Conservation (phyloP, 1,140 invertebrate genomes). For the Odontomachus brunneus region DNA sequence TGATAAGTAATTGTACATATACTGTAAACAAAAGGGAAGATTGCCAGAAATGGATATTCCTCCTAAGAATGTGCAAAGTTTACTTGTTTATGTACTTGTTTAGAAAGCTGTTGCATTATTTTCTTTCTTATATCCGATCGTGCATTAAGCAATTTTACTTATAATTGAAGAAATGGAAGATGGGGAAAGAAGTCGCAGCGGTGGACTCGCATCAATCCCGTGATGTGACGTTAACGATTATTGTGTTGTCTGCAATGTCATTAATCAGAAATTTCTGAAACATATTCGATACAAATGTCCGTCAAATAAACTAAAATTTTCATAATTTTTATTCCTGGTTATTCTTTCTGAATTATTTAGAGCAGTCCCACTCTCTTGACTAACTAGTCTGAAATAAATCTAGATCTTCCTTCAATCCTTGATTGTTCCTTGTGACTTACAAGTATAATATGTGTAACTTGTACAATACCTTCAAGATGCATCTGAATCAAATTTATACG, state of each 20-base stretch:
- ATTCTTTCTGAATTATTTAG: background rate
- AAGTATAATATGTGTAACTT: slow-evolving; percentile 38
- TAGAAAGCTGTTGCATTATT: slow-evolving; percentile 54
- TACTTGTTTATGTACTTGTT: slow-evolving; percentile 42
- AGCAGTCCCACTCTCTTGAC: too few species aligned
- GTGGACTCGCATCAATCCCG: slow-evolving; percentile 60
- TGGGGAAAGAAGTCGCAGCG: slow-evolving; percentile 79
- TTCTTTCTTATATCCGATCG: slow-evolving; percentile 46
- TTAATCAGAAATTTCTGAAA: slow-evolving; percentile 72
- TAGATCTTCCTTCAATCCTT: background rate
- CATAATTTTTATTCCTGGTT: slow-evolving; percentile 52
- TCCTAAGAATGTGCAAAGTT: slow-evolving; percentile 23
- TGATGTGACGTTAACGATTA: slow-evolving; percentile 71
- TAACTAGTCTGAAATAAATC: background rate
- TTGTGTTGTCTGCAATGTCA: slow-evolving; percentile 55
- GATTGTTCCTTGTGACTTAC: background rate
- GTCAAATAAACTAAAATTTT: slow-evolving; percentile 76
- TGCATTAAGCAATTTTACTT: slow-evolving; percentile 57
- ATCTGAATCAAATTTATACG: slow-evolving; percentile 18
- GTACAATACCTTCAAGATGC: background rate
- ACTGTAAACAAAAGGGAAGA: slow-evolving; percentile 16
- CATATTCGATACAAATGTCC: slow-evolving; percentile 72
- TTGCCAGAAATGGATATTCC: background rate
- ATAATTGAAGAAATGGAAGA: slow-evolving; percentile 75
- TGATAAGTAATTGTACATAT: slow-evolving; percentile 65